Conservation (phyloP, 1,140 invertebrate genomes). For the Orius laevigatus region DNA sequence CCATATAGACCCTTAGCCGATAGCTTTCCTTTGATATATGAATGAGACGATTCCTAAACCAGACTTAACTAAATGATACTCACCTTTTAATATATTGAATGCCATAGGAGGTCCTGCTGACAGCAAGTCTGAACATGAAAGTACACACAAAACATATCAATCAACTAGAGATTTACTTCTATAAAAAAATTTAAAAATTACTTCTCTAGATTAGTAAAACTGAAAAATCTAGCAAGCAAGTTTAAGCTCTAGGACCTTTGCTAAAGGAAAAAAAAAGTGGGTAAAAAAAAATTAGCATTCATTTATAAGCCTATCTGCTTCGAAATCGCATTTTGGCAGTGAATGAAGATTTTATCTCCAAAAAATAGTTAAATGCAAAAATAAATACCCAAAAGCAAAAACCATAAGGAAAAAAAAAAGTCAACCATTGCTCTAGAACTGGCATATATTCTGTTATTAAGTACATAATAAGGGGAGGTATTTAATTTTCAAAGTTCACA, state of each 20-base stretch:
- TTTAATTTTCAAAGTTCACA: too few relatives aligned
- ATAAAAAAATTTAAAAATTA: constrained; percentile 9
- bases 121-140: constrained; percentile 26
- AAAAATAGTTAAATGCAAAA: too few relatives aligned
- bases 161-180: constrained; percentile 10
- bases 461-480: too few relatives aligned
- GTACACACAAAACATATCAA: constrained; percentile 38
- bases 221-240: background rate
- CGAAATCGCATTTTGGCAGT: too few relatives aligned
- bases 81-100: constrained; percentile 63
- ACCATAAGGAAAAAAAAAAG: too few relatives aligned
- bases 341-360: too few relatives aligned
- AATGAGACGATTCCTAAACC: constrained; percentile 14
- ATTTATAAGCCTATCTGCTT: too few relatives aligned
- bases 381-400: too few relatives aligned
- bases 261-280: too few relatives aligned
- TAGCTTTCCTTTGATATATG: background rate
- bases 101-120: constrained; percentile 50
- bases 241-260: background rate
- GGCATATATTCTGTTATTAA: too few relatives aligned
- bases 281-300: too few relatives aligned
- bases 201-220: background rate
- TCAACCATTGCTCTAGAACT: too few relatives aligned
- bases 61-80: constrained; percentile 20
- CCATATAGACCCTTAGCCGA: constrained; percentile 10